phyloP scores from a whole-genome alignment of 1,140 invertebrate species.

The Listronotus oregonensis region DNA sequence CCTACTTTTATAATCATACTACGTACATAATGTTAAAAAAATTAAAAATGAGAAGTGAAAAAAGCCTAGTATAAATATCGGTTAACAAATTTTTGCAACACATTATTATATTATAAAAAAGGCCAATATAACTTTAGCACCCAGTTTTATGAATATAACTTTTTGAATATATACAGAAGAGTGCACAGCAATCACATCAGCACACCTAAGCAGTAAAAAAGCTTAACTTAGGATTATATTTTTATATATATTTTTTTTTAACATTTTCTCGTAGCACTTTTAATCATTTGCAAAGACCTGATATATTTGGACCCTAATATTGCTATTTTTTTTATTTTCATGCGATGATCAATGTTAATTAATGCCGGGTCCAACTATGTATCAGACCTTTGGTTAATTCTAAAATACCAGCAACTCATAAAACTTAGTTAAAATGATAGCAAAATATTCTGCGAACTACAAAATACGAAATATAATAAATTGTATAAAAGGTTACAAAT shows the following conservation, averaged over 20 bases:
- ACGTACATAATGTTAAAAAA: slow-evolving; percentile 14
- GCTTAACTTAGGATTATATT: slow-evolving; percentile 44
- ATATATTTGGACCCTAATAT: slow-evolving; percentile 2
- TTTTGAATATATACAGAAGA: slow-evolving; percentile 48
- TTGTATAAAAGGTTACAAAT: slow-evolving; percentile 16
- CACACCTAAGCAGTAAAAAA: slow-evolving; percentile 52
- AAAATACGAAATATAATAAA: slow-evolving; percentile 15
- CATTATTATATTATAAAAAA: slow-evolving; percentile 37
- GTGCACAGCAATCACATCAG: slow-evolving; percentile 53
- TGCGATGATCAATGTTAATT: not conserved
- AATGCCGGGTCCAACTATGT: not conserved
- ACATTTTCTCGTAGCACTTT: slow-evolving; percentile 33
- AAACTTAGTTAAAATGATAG: slow-evolving; percentile 24
- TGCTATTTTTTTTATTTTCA: not conserved
- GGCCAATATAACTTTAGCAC: slow-evolving; percentile 45
- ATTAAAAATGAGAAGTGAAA: slow-evolving; percentile 22
- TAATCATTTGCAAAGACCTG: slow-evolving; percentile 1
- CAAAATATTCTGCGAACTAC: slow-evolving; percentile 18
- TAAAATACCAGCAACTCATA: slow-evolving; percentile 12
- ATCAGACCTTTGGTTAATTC: not conserved
- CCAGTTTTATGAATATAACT: slow-evolving; percentile 45
- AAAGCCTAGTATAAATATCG: slow-evolving; percentile 38
- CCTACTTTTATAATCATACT: slow-evolving; percentile 33
- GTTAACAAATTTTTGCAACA: slow-evolving; percentile 37
- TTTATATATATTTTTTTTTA: slow-evolving; percentile 34